A percentile compares a stretch with the other conserved stretches of the same genome.
Evolutionary conservation across 2,888 invertebrate genomes (phyloP).

Genomic region (Furcula furcula): DNA sequence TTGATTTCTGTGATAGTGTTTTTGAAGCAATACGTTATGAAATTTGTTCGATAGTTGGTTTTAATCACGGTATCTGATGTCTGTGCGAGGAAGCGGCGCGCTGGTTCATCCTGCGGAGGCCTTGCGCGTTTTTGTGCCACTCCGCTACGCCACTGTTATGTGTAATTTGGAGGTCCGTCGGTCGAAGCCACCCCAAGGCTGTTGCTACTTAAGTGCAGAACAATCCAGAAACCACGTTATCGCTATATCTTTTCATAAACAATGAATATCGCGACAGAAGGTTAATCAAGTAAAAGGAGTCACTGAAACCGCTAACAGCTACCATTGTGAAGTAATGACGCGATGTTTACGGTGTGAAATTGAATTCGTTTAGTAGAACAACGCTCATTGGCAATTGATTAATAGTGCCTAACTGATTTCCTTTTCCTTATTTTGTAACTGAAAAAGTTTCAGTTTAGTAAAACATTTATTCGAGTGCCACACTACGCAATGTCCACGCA

Average conservation of each 20-base stretch:
- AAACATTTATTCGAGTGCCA: no score
- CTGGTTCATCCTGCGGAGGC: constrained; percentile 42
- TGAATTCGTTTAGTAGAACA: constrained; percentile 12
- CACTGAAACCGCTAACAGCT: constrained; percentile 14
- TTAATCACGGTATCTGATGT: constrained; percentile 28
- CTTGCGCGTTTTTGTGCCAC: constrained; percentile 62
- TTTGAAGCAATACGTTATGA: constrained; percentile 10
- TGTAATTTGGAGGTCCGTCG: constrained; percentile 80
- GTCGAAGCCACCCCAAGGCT: constrained; percentile 64
- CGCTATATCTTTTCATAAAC: neutral
- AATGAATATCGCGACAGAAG: constrained; percentile 10
- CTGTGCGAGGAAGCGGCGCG: constrained; percentile 54
- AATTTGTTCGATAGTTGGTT: constrained; percentile 13
- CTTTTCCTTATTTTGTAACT: constrained; percentile 9
- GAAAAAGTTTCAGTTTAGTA: constrained; percentile 11
- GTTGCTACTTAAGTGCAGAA: constrained; percentile 30
- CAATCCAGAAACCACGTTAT: constrained; percentile 24
- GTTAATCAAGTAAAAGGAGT: constrained; percentile 29
- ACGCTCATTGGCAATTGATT: constrained; percentile 9
- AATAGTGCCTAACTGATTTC: constrained; percentile 14
- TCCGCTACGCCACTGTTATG: constrained; percentile 74
- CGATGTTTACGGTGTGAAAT: constrained; percentile 17
- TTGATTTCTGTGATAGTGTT: constrained; percentile 17
- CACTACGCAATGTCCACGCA: no score
- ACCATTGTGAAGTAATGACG: constrained; percentile 14